Evolutionary conservation across 2,113 vertebrate genomes (phyloP), one percentile per base, ranked within the genome.

Genomic region (Pycnonotus jocosus): DNA sequence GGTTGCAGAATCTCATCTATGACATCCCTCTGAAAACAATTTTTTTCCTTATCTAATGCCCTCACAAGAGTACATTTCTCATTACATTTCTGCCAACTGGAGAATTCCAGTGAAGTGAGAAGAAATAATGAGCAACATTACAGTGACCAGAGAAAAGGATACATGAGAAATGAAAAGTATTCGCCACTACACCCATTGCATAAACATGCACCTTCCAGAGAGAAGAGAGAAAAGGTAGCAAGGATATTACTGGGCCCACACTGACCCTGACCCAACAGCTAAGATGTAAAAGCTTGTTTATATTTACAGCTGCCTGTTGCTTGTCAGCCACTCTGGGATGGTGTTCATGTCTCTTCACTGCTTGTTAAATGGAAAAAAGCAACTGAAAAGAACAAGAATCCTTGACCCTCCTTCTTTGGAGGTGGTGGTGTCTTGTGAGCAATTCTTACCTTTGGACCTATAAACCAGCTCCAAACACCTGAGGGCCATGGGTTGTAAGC

Each of bases 1-100:
- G 65, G 62, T 91, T 97, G 94, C 57, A 66, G 95, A 88, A 94
- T 96, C 95, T 96, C 95, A 90, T 96, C 88, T 93, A 74, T 30
- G 90, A 91, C 72, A 89, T 84, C 45, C 70, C 80, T 96, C 92
- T 66, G 42, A 95, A 84, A 81, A 47, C 44, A 86, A 40, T 68
- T 73, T 62, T 81, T 81, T 79, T 21, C 69, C 83, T 91, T 94
- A 92, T 66, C 79, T 94, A 96, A 81, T 93, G 50, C 73, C 93
- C 95, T 85, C 76, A 91, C 48, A 74, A 94, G 82, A 95, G 93
- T 81, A 84, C 48, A 93, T 92, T 95, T 86, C 95, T 96, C 92
- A 92, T 97, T 96, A 95, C 72, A 54, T 91, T 95, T 88, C 73
- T 92, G 93, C 92, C 95, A 94, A 31, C 51, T 80, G 90, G 69